A percentile compares a stretch with the other conserved stretches of the same genome.
Evolutionary conservation across 2,888 invertebrate species (phyloP).

Genomic region (Euzophera pinguis): DNA sequence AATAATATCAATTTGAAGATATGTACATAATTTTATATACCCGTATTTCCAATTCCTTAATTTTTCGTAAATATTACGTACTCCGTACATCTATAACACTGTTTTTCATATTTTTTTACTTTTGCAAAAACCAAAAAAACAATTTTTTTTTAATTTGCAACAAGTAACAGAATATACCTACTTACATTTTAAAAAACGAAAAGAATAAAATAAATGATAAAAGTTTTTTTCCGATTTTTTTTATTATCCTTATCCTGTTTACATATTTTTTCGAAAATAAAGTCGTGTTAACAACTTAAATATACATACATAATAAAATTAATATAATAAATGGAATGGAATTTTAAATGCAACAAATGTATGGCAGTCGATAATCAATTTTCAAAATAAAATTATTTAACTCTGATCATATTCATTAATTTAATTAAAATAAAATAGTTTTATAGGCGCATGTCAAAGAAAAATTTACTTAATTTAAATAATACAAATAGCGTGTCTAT

Average conservation of each 20-base stretch:
- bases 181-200: not conserved
- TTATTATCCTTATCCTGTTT: too few relatives aligned
- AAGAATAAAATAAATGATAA: too few relatives aligned
- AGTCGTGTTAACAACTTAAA: not conserved
- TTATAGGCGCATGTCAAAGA: not conserved
- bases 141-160: too few relatives aligned
- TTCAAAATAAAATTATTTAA: not conserved
- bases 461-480: not conserved
- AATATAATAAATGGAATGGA: conserved; percentile 25
- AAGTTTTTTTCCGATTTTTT: not conserved
- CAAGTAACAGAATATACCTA: too few relatives aligned
- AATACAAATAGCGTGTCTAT: not conserved
- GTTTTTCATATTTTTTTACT: too few relatives aligned
- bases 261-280: too few relatives aligned
- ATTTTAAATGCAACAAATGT: conserved; percentile 28
- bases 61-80: conserved; percentile 13
- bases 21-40: not conserved
- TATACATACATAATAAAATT: conserved; percentile 10
- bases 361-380: conserved; percentile 15
- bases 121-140: too few relatives aligned
- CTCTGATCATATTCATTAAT: conserved; percentile 19
- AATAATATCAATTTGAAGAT: not conserved
- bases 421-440: not conserved
- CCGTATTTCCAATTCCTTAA: conserved; percentile 8
- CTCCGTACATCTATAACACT: not conserved